Conservation (phyloP, 2,113 vertebrate genomes). For the Xenus cinereus region DNA sequence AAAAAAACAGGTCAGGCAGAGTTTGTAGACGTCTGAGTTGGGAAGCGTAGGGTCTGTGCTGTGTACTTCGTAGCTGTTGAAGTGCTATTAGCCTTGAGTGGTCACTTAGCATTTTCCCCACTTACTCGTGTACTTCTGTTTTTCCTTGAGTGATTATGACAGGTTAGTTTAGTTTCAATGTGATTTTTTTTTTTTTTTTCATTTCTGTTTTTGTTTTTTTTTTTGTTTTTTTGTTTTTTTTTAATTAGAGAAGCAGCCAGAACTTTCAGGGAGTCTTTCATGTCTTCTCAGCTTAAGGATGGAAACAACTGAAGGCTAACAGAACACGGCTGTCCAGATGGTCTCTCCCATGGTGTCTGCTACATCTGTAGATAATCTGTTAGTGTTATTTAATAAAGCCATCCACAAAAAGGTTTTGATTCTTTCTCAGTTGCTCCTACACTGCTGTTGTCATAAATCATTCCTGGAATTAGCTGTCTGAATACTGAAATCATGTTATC, state of each 20-base stretch:
- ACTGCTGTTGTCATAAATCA: not conserved
- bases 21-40: not conserved
- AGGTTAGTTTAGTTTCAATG: not conserved
- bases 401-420: not conserved
- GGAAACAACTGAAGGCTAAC: not conserved
- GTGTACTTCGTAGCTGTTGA: not conserved
- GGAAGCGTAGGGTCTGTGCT: not conserved
- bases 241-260: not conserved
- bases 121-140: not conserved
- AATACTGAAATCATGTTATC: not conserved
- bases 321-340: not conserved
- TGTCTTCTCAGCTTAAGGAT: not conserved
- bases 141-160: not conserved
- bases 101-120: not conserved
- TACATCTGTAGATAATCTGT: not conserved
- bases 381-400: not conserved
- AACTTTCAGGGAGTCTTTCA: not conserved
- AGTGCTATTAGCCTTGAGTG: not conserved
- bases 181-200: not conserved
- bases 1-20: not conserved
- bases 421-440: not conserved
- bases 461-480: not conserved
- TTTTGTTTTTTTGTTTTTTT: not conserved
- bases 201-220: too few species aligned
- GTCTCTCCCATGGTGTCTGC: not conserved